A percentile compares a stretch with the other conserved stretches of the same genome.
phyloP scores from a whole-genome alignment of 2,888 invertebrate species.

The Monochamus alternatus region DNA sequence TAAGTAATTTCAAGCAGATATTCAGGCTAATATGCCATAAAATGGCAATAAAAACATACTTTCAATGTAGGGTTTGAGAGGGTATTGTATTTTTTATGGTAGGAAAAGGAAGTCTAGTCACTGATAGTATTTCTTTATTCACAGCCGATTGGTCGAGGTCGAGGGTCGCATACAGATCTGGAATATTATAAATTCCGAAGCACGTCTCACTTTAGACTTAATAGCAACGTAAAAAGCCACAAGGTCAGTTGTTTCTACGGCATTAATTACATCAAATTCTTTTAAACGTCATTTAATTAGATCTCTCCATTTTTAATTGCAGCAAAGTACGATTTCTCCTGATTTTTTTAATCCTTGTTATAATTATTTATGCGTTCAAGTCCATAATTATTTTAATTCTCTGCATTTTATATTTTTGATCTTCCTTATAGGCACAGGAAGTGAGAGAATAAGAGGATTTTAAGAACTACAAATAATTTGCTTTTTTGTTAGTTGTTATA shows the following conservation, averaged over 20 bases:
- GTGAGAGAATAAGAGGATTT: no score
- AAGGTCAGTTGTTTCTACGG: slow-evolving; percentile 39
- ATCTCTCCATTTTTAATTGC: slow-evolving; percentile 9
- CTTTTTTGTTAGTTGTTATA: no score
- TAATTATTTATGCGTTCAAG: not conserved
- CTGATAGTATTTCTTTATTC: slow-evolving; percentile 57
- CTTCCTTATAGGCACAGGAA: no score
- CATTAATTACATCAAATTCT: slow-evolving; percentile 47
- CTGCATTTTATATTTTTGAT: no score
- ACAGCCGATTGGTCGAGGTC: slow-evolving; percentile 63
- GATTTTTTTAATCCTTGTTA: not conserved
- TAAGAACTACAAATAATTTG: no score
- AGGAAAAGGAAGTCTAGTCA: slow-evolving; percentile 29
- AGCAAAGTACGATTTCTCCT: not conserved
- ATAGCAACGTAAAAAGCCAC: slow-evolving; percentile 58
- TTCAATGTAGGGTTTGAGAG: no score
- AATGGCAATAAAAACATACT: no score
- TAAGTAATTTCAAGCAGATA: no score
- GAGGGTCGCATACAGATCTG: slow-evolving; percentile 64
- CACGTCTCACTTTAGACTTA: slow-evolving; percentile 59
- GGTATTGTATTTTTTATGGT: slow-evolving; percentile 16
- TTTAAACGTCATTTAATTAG: slow-evolving; percentile 39
- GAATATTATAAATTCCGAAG: slow-evolving; percentile 63
- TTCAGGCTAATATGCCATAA: no score
- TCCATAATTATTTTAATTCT: not conserved